phyloP scores from a whole-genome alignment of 1,140 invertebrate species.

The Tetragonula clypearis region DNA sequence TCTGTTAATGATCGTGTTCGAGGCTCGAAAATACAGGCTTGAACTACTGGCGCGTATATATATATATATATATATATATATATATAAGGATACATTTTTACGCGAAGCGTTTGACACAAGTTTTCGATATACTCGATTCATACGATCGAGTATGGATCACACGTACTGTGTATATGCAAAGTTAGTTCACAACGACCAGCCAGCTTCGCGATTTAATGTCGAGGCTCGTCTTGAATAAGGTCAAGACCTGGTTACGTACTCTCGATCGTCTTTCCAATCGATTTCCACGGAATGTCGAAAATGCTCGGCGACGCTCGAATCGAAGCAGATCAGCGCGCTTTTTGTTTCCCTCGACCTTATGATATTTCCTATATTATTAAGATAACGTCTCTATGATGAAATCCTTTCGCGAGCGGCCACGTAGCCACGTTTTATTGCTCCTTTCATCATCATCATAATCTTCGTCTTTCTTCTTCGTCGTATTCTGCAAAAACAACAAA shows the following conservation, averaged over 20 bases:
- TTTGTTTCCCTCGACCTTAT: not conserved
- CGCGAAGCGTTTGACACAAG: too few relatives aligned
- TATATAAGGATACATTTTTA: not conserved
- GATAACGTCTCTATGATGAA: not conserved
- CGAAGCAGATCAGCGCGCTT: not conserved
- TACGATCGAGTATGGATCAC: not conserved
- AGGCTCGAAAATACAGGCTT: not conserved
- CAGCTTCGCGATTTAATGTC: slow-evolving; percentile 45
- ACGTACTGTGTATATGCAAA: slow-evolving; percentile 22
- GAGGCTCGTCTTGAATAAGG: slow-evolving; percentile 52
- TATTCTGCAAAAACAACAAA: not conserved
- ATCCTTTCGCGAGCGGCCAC: not conserved
- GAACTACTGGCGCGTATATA: not conserved
- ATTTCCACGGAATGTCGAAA: slow-evolving; percentile 28
- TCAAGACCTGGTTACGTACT: slow-evolving; percentile 54
- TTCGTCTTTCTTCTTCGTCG: not conserved
- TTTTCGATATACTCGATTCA: too few relatives aligned
- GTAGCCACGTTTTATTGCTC: not conserved
- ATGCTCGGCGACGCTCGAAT: not conserved
- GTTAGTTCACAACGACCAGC: slow-evolving; percentile 7
- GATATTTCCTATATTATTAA: not conserved
- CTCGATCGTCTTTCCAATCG: slow-evolving; percentile 48
- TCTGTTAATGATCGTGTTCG: not conserved
- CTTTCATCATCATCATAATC: slow-evolving; percentile 10
- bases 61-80: too few relatives aligned